These are phyloP conservation scores for Tenrec ecaudatus DNA, from an alignment of 2,113 vertebrate species.

Conservation along the genomic window DNA sequence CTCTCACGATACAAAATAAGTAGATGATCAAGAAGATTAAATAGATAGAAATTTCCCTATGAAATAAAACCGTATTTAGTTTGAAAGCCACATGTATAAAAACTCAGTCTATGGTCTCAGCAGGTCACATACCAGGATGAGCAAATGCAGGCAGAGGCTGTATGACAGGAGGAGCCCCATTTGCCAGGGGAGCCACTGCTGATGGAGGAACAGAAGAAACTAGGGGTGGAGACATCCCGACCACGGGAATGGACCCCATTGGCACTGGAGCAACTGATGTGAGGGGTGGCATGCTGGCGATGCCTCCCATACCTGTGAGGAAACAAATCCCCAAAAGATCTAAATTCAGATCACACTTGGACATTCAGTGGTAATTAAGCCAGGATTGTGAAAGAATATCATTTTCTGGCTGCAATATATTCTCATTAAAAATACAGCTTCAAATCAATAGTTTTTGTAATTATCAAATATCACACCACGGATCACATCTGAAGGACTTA, in stretches of 20 bases:
- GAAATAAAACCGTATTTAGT: background rate
- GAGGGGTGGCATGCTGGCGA: conserved; percentile 90
- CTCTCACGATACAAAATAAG: background rate
- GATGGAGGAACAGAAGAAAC: conserved; percentile 92
- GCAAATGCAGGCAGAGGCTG: conserved; percentile 94
- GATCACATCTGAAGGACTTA: background rate
- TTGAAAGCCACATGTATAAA: background rate
- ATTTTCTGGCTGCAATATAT: background rate
- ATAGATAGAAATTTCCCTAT: background rate
- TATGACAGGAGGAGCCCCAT: conserved; percentile 95
- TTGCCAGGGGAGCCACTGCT: conserved; percentile 93
- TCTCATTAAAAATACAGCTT: background rate
- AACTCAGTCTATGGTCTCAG: background rate
- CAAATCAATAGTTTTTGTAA: background rate
- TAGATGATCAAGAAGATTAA: background rate
- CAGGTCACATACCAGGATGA: conserved; percentile 90
- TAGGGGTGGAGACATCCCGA: conserved; percentile 96
- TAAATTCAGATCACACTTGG: background rate
- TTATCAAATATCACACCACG: background rate
- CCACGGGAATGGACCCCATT: conserved; percentile 93
- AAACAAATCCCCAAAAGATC: background rate
- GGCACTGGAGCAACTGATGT: conserved; percentile 93
- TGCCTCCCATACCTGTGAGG: conserved; percentile 90
- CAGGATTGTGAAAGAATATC: background rate
- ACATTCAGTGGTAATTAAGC: background rate